These are phyloP conservation scores for Temnothorax longispinosus DNA, from an alignment of 1,140 invertebrate genomes.

Conservation along the genomic window DNA sequence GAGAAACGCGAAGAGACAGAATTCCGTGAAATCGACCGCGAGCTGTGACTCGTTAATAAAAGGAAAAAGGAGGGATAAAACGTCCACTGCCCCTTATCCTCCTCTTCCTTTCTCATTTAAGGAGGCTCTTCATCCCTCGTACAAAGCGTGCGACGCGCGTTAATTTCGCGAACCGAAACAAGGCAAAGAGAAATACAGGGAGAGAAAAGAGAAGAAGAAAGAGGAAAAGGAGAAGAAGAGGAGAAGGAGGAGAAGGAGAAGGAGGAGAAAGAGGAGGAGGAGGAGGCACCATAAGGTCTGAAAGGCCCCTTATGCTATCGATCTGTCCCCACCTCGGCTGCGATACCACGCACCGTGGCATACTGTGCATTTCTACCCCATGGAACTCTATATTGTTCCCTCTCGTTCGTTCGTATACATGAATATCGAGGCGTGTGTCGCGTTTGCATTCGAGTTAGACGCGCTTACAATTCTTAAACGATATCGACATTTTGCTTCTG, in stretches of 20 bases:
- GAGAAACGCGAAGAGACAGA: background rate
- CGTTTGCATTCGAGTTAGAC: background rate
- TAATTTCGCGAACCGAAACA: slow-evolving; percentile 69
- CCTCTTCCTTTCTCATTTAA: slow-evolving; percentile 3
- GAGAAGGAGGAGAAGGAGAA: slow-evolving; percentile 52
- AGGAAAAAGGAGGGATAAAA: background rate
- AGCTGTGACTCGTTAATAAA: slow-evolving; percentile 21
- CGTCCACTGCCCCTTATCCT: background rate
- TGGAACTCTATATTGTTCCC: slow-evolving; percentile 77
- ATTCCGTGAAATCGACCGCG: slow-evolving; percentile 19
- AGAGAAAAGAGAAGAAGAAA: slow-evolving; percentile 35
- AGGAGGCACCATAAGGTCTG: slow-evolving; percentile 82
- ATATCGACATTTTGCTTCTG: slow-evolving; percentile 21
- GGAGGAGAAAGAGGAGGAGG: slow-evolving; percentile 70
- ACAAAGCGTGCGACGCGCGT: slow-evolving; percentile 61
- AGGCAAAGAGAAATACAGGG: slow-evolving; percentile 40
- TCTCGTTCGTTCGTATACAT: slow-evolving; percentile 42
- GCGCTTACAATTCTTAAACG: slow-evolving; percentile 1
- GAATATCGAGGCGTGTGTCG: slow-evolving; percentile 58
- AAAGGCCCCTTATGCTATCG: slow-evolving; percentile 81
- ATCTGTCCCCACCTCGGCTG: slow-evolving; percentile 78
- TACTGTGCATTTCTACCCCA: slow-evolving; percentile 72
- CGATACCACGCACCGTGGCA: slow-evolving; percentile 74
- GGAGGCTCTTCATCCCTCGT: background rate
- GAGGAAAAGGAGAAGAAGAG: slow-evolving; percentile 50